Base-by-base conservation (phyloP, 2,797 vertebrate genomes). In the Florisuga fusca region DNA sequence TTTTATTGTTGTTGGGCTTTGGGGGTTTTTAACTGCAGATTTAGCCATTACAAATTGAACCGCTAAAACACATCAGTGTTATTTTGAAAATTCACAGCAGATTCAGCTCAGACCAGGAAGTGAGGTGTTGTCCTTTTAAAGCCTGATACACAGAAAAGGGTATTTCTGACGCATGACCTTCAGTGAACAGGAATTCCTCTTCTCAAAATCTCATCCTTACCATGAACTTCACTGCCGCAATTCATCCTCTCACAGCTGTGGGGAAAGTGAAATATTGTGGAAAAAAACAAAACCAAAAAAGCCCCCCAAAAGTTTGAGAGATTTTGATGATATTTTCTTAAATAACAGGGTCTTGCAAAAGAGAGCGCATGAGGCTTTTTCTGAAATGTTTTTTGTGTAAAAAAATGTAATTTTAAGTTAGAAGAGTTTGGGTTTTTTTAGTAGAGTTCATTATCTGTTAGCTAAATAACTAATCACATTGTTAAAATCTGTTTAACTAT, bases 91-190 rank as follows among this genome's bases (percentile, higher is more conserved):
- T 88, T 63, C 75, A 57, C 63, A 76, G 68, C 91, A 90, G 87
- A 90, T 96, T 91, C 91, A 53, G 71, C 90, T 94, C 73, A 83
- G 90, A 91, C 81, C 96, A 96, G 97, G 97, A 97, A 97, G 92
- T 95, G 96, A 97, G 96, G 94, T 97, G 96, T 75, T 97, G 89
- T 96, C 93, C 92, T 96, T 97, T 97, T 95, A 94, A 96, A 84
- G 92, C 73, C 86, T 80, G 91, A 93, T 97, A 78, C 34, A 93
- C 96, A 95, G 95, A 97, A 97, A 97, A 96, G 96, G 96, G 96
- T 96, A 96, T 97, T 97, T 97, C 96, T 97, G 97, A 97, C 81
- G 90, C 94, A 95, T 97, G 96, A 97, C 97, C 96, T 97, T 97
- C 95, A 88, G 89, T 62, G 93, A 94, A 97, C 97, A 97, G 97